Base-by-base conservation (phyloP, 2,797 vertebrate species). In the Muscicapa striata region DNA sequence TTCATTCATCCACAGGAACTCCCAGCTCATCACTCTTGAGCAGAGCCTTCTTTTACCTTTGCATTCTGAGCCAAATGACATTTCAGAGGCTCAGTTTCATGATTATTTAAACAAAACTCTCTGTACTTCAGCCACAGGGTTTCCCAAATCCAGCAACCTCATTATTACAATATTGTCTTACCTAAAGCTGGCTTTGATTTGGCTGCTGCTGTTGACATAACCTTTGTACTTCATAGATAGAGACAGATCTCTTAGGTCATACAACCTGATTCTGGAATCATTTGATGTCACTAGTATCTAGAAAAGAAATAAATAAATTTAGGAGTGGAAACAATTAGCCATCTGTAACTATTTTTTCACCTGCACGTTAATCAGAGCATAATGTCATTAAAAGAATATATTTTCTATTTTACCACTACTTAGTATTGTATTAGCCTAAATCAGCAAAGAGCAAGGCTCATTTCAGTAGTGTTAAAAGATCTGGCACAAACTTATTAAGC, bases 151-250 rank as follows among this genome's bases (percentile, higher is more conserved):
- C 38, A 76, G 13, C 18, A 73, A 27, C 9, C 36, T 5, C 3
- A 18, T 14, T 66, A 36, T 74, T 74, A 6, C 15, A 54, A 40
- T 10, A 34, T 2, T 30, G 41, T 49, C 96, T 98, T 98, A 99
- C 99, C 99, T 99, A 98, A 99, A 99, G 97, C 99, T 99, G 59
- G 99, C 99, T 98, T 99, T 99, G 96, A 99, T 99, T 97, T 99
- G 99, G 96, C 99, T 99, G 98, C 99, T 99, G 98, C 99, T 99
- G 97, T 99, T 99, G 86, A 99, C 99, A 45, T 99, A 99, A 86
- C 99, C 99, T 96, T 99, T 99, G 97, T 99, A 99, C 87, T 99
- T 99, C 99, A 99, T 99, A 55, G 99, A 99, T n/a, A 99, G 96
- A 81, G 99, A 99, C 94, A 99, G 97, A 98, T 99, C 99, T 97